phyloP scores from a whole-genome alignment of 1,140 invertebrate species.

The Cryptotermes secundus region DNA sequence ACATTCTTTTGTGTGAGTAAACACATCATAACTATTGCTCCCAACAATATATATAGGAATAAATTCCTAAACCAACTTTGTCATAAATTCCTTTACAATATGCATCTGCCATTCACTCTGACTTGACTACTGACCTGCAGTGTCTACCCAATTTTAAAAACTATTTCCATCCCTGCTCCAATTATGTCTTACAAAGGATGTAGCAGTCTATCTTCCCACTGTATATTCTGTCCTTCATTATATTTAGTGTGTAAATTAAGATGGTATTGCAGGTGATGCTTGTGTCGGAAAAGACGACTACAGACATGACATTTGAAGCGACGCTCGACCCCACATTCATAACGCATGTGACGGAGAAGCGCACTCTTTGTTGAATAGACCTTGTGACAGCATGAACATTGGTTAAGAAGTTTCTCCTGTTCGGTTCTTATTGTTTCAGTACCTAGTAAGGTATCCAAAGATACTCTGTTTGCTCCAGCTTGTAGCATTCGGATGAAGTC shows the following conservation, averaged over 20 bases:
- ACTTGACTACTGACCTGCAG: too few relatives aligned
- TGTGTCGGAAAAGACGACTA: constrained; percentile 12
- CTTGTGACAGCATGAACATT: constrained; percentile 76
- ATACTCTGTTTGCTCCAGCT: neutral
- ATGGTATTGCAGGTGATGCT: constrained; percentile 31
- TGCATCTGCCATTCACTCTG: too few relatives aligned
- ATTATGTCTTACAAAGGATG: neutral
- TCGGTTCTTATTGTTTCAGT: neutral
- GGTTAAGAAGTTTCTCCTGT: constrained; percentile 37
- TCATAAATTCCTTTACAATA: too few relatives aligned
- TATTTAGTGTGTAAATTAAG: constrained; percentile 30
- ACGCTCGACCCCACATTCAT: constrained; percentile 40
- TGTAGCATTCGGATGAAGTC: constrained; percentile 3
- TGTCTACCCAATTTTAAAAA: too few relatives aligned
- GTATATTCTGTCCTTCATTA: neutral
- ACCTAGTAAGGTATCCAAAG: neutral
- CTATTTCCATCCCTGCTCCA: too few relatives aligned
- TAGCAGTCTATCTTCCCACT: neutral
- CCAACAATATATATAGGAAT: too few relatives aligned
- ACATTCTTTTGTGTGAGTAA: too few relatives aligned
- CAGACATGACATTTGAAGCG: constrained; percentile 45
- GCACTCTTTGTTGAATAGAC: constrained; percentile 77
- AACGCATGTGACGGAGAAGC: constrained; percentile 58
- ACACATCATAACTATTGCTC: too few relatives aligned
- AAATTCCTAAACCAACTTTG: too few relatives aligned